Evolutionary conservation across 64 coral and sea anemone genomes (phyloP), one percentile per base, ranked within the genome.

Genomic region (Anthopleura sola): DNA sequence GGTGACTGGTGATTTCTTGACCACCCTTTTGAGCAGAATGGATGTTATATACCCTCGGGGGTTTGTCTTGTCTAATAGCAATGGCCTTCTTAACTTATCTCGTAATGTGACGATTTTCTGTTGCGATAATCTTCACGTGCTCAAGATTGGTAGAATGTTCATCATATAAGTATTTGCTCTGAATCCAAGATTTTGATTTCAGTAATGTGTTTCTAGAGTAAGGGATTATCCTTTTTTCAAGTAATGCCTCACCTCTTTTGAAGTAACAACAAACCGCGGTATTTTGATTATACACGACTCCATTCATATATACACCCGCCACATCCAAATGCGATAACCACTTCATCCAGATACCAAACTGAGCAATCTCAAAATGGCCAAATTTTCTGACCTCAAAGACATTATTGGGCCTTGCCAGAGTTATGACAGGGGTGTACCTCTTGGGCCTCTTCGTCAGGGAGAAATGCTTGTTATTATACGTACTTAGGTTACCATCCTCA

Each of bases 301-400:
- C 85, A 13, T 82, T 23, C 48, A 32, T 20, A 34, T 90, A 92
- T 6, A 97, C 80, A 24, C 85, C 94, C 44, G 87, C 68, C 9
- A 87, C 57, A 49, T 97, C 91, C 8, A 66, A 24, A 6, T 79
- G 38, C 0, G 94, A 92, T n/a, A 97, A 81, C 20, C 79, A 60
- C 29, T 90, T 85, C 28, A 92, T 86, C 94, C 94, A 97, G 50
- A 92, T 93, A 34, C 90, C 94, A 90, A 97, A 90, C 55, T 92
- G 90, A 13, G 94, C 78, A n/a, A 97, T 92, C 46, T 97, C 90
- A n/a, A 97, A 97, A 53, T 89, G 84, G 21, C 94, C 94, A 79
- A 84, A 97, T 20, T 84, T 78, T 46, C 47, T 83, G 21, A 92
- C 39, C 2, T 62, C 71, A 12, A 80, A 14, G 1, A 86, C 20